A percentile compares a stretch with the other conserved stretches of the same genome.
Conservation (phyloP, 2,113 vertebrate species). For the Meriones unguiculatus region DNA sequence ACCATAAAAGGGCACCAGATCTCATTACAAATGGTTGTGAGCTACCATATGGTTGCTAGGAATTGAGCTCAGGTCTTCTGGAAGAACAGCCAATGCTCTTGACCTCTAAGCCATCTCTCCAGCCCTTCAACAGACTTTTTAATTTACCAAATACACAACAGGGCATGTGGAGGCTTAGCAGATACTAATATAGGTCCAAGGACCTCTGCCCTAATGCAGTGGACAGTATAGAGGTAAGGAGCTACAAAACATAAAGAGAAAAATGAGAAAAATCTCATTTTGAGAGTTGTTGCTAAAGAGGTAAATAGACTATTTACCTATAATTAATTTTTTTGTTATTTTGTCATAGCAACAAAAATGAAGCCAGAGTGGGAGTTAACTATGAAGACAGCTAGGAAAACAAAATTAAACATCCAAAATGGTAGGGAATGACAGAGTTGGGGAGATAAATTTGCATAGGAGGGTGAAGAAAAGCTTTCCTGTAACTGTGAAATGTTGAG, state of each 20-base stretch:
- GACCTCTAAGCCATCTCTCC: too few relatives aligned
- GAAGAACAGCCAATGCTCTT: too few relatives aligned
- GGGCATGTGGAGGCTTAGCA: not conserved
- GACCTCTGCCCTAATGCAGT: not conserved
- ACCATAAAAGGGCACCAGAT: too few relatives aligned
- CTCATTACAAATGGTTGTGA: too few relatives aligned
- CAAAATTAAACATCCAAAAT: too few relatives aligned
- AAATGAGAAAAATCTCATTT: constrained; percentile 17
- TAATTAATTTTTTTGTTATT: too few relatives aligned
- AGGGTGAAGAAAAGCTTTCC: not conserved
- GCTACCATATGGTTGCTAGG: too few relatives aligned
- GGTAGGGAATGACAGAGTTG: not conserved
- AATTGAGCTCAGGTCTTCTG: too few relatives aligned
- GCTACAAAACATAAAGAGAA: not conserved
- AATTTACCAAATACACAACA: constrained; percentile 4
- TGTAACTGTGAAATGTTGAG: not conserved
- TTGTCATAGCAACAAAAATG: too few relatives aligned
- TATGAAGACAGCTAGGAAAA: too few relatives aligned
- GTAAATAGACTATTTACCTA: not conserved
- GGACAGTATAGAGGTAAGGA: not conserved
- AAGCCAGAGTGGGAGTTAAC: too few relatives aligned
- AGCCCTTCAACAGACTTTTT: not conserved
- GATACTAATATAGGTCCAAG: not conserved
- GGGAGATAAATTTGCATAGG: not conserved
- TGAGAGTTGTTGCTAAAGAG: not conserved